Evolutionary conservation across 92 coral and sea anemone species (phyloP), one percentile per base, ranked within the genome.

Genomic region (Umimayanthus chanpuru): DNA sequence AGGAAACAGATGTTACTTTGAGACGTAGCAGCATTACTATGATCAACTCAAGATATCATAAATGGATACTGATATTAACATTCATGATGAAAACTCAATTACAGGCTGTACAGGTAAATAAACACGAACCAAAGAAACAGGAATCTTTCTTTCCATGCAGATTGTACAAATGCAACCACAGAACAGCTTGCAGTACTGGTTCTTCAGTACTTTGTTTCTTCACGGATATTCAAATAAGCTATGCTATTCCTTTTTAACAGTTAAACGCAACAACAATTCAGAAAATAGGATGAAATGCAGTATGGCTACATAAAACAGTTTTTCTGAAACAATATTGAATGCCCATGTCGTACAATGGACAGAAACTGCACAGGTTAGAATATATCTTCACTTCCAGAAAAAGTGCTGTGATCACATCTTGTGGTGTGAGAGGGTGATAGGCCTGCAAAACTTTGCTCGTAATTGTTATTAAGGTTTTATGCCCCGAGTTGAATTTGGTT

Each of bases 321-420:
- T n/a, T n/a, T n/a, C n/a, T n/a, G n/a, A n/a, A n/a, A n/a, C n/a
- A n/a, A n/a, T n/a, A n/a, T n/a, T n/a, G n/a, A n/a, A n/a, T n/a
- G n/a, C n/a, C n/a, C n/a, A n/a, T n/a, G n/a, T n/a, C n/a, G n/a
- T n/a, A 58, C 7, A 64, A 64, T 2, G 18, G 14, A 64, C 7
- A 64, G 70, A 64, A 64, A 64, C 70, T 64, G 70, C 70, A 64
- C 70, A 64, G 15, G 70, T 6, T 64, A 64, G 70, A 64, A 64
- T 73, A 73, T 73, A 73, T 73, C 43, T 73, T 73, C 41, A 73
- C 77, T 73, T 73, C 77, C 77, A 64, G n/a, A n/a, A 64, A 64
- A 64, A 12, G 43, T 29, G 38, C 39, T 12, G 38, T 26, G 20
- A 73, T 10, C 41, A 28, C 77, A 26, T 26, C 41, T 29, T 73